Evolutionary conservation across 2,113 vertebrate genomes (phyloP), one percentile per base, ranked within the genome.

Genomic region (Pseudopodoces humilis): DNA sequence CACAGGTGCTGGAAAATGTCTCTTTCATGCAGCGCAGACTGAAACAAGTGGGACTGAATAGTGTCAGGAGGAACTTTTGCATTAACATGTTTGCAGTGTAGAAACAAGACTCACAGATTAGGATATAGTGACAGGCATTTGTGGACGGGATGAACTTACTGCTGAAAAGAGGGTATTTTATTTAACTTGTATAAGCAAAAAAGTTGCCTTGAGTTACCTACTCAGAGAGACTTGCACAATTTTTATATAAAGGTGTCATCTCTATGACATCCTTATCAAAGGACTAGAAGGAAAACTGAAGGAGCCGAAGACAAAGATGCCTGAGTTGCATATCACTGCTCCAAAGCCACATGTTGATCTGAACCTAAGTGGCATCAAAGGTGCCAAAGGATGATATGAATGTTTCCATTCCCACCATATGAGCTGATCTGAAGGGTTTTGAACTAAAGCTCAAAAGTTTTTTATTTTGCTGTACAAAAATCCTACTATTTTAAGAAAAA

Each of bases 1-100:
- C 74, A 92, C 95, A 97, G 98, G 97, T 97, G 97, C 96, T 47
- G 72, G 92, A 93, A 97, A 97, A 97, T 91, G 95, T 97, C 97
- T 97, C 62, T 97, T 97, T 71, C 65, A 81, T 95, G 94, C 92
- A 91, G 60, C 72, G 69, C 15, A 27, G 77, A 83, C 76, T 47
- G 55, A 88, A 92, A 94, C 43, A 92, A 95, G 80, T 0, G 14
- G 78, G 76, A 82, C 55, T 91, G 90, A 77, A 90, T 12, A 52
- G 86, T 94, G 96, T 96, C 95, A 97, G 88, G 59, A 90, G 63
- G 94, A 90, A 89, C 78, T 90, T 93, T 44, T 58, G 59, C 89
- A 70, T 75, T 31, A 93, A 78, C 25, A 10, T 86, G 50, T 87
- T 88, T 69, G 76, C 37, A 70, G 25, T 20, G 10, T 27, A 77